Conservation (phyloP, 2,888 invertebrate genomes). For the Smittia sp. region DNA sequence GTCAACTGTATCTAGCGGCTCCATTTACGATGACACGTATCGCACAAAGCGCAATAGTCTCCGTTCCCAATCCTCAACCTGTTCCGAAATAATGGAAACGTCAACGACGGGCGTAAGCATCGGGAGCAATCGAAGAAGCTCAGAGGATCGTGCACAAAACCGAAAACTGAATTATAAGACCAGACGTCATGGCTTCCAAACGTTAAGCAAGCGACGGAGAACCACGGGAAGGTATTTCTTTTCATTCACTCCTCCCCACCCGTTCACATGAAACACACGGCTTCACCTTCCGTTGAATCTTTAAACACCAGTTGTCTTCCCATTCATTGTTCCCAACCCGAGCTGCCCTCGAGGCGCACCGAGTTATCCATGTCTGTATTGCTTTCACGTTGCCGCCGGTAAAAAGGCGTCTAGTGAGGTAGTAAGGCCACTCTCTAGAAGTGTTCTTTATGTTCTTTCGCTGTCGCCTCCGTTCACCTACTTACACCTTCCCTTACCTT, state of each 20-base stretch:
- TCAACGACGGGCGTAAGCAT: not conserved
- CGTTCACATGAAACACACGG: not conserved
- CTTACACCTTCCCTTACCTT: no score
- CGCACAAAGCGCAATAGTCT: slow-evolving; percentile 34
- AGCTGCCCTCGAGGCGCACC: no score
- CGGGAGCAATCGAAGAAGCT: slow-evolving; percentile 29
- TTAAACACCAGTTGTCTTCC: no score
- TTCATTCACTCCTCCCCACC: not conserved
- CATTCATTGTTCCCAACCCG: no score
- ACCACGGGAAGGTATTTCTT: slow-evolving; percentile 41
- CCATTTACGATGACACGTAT: slow-evolving; percentile 38
- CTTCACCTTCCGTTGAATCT: no score
- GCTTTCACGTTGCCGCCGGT: no score
- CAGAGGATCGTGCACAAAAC: slow-evolving; percentile 34
- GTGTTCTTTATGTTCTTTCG: no score
- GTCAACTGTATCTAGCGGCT: slow-evolving; percentile 33
- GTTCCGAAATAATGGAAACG: slow-evolving; percentile 36
- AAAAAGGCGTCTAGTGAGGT: no score
- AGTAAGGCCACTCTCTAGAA: no score
- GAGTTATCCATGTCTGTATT: no score
- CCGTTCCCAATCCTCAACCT: slow-evolving; percentile 37
- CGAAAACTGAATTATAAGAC: slow-evolving; percentile 40
- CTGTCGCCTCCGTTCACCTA: no score
- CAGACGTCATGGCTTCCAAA: slow-evolving; percentile 29
- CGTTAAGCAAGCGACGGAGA: slow-evolving; percentile 31